A percentile compares a stretch with the other conserved stretches of the same genome.
phyloP scores from a whole-genome alignment of 2,797 vertebrate genomes.

The Phalanger gymnotis region DNA sequence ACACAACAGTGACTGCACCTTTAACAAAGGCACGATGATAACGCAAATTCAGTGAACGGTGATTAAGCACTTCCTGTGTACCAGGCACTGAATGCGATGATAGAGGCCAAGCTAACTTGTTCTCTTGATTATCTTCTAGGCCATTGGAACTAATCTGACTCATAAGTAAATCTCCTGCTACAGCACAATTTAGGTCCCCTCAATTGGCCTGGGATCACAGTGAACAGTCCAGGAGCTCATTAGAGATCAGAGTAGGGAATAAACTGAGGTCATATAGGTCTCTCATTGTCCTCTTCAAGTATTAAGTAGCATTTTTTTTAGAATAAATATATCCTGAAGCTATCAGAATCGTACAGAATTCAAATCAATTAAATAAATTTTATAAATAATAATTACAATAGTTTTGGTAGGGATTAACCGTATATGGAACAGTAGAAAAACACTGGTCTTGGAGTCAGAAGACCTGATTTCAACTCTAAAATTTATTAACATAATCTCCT shows the following conservation, averaged over 20 bases:
- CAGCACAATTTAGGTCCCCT: neutral
- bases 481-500: neutral
- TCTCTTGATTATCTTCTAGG: neutral
- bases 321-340: neutral
- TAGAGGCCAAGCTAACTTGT: neutral
- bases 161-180: neutral
- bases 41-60: neutral
- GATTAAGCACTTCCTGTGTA: neutral
- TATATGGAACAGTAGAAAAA: neutral
- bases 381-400: neutral
- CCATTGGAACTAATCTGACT: neutral
- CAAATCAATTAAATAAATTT: neutral
- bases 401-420: neutral
- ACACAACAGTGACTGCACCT: neutral
- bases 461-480: neutral
- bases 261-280: neutral
- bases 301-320: neutral
- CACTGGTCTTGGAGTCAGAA: neutral
- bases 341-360: neutral
- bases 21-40: conserved; percentile 10
- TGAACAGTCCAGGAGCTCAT: neutral
- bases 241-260: neutral
- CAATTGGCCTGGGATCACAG: neutral
- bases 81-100: neutral
- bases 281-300: neutral